phyloP scores from a whole-genome alignment of 2,797 vertebrate genomes.

The Liparis tanakae region DNA sequence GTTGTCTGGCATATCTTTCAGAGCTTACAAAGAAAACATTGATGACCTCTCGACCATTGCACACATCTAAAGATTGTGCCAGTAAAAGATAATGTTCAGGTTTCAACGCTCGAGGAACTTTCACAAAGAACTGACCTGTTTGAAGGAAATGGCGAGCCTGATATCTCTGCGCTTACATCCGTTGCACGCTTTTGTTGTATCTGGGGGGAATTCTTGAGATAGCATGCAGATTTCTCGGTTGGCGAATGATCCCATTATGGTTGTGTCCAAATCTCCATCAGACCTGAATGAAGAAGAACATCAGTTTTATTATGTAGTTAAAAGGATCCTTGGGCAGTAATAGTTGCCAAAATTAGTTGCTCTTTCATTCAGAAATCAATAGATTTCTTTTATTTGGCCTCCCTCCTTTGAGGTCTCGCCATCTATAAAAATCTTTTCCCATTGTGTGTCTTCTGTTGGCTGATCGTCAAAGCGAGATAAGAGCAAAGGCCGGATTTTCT shows the following conservation, averaged over 20 bases:
- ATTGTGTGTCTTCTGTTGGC: slow-evolving; percentile 41
- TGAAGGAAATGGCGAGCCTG: background rate
- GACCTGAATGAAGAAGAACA: slow-evolving; percentile 46
- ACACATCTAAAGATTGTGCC: slow-evolving; percentile 38
- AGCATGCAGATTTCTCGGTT: slow-evolving; percentile 43
- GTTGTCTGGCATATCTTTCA: slow-evolving; percentile 61
- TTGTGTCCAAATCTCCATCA: slow-evolving; percentile 33
- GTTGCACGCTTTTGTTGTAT: background rate
- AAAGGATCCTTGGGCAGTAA: slow-evolving; percentile 30
- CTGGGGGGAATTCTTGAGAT: slow-evolving; percentile 10
- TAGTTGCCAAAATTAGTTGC: slow-evolving; percentile 47
- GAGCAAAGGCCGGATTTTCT: slow-evolving; percentile 30
- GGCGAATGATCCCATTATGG: slow-evolving; percentile 13
- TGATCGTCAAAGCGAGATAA: slow-evolving; percentile 46
- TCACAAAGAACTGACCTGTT: slow-evolving; percentile 38
- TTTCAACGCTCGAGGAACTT: slow-evolving; percentile 31
- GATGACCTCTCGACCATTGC: slow-evolving; percentile 55
- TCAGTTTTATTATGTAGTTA: slow-evolving; percentile 37
- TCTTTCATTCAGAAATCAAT: slow-evolving; percentile 55
- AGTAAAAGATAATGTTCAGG: slow-evolving; percentile 41
- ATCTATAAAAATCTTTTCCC: slow-evolving; percentile 38
- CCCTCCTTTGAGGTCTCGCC: background rate
- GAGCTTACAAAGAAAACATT: slow-evolving; percentile 55
- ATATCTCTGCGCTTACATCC: background rate
- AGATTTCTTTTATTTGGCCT: slow-evolving; percentile 21